Evolutionary conservation across 53 echinoderm and acorn worm genomes (phyloP), one percentile per base, ranked within the genome.

Genomic region (Apostichopus leukothele): DNA sequence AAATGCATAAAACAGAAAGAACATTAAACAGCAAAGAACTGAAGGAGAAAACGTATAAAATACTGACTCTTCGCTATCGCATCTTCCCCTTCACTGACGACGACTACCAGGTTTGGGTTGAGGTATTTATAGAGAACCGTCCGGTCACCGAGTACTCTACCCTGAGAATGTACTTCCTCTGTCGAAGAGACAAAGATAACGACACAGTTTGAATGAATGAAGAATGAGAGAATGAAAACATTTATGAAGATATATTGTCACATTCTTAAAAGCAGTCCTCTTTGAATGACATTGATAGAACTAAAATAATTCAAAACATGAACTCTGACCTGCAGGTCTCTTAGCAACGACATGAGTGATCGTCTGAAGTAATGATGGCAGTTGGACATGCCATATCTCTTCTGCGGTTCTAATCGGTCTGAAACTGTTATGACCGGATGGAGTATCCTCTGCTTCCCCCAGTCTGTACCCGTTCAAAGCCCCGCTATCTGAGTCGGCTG

Each of bases 141-240:
- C 4, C 98, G 91, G 73, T 97, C 98, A 0, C 98, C 98, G 23
- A 97, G 94, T 60, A 97, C 98, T 22, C 98, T 89, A 0, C 98
- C 98, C 51, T 94, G 95, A 14, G 98, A 97, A 57, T 97, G 98
- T 5, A 97, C 98, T 79, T 97, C 94, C 88, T 97, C 98, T 97
- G 92, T 5, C 59, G 16, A 59, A 74, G 27, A 89, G 26, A 57
- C 1, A 57, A 7, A 57, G 8, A 57, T 7, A 57, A 57, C 57
- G 7, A 57, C 10, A 57, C 57, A 10, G 10, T 57, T 57, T 9
- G 1, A 55, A 55, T 6, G 55, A 9, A 55, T 0, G 9, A 1
- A 1, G 25, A 57, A 1, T 57, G 4, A 57, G 9, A 57, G 57
- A 39, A 39, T 39, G 39, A 39, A 27, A 39, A 39, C 39, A 39